Conservation (phyloP, 2,888 invertebrate genomes). For the Tiphia femorata region DNA sequence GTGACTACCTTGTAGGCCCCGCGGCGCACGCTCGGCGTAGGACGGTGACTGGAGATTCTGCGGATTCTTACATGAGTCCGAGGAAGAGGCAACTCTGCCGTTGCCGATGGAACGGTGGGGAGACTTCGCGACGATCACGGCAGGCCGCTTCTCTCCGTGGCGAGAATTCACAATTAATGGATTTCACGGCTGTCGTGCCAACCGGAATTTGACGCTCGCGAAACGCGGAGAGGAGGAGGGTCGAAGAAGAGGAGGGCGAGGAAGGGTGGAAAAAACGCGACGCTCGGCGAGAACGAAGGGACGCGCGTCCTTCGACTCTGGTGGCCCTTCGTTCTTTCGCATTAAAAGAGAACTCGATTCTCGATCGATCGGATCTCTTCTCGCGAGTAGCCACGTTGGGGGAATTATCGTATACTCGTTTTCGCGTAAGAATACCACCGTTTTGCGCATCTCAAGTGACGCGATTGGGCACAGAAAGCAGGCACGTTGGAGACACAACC, state of each 20-base stretch:
- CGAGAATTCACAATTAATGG: slow-evolving; percentile 44
- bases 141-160: slow-evolving; percentile 22
- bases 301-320: slow-evolving; percentile 12
- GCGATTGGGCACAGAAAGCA: no score
- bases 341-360: slow-evolving; percentile 21
- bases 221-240: neutral
- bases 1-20: no score
- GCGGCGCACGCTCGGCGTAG: no score
- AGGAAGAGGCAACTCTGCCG: no score
- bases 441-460: no score
- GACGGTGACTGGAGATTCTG: no score
- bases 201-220: slow-evolving; percentile 13
- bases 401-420: slow-evolving; percentile 11
- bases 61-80: no score
- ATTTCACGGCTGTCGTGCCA: slow-evolving; percentile 43
- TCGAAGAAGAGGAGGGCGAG: neutral
- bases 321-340: slow-evolving; percentile 18
- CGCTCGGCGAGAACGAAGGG: neutral
- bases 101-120: neutral
- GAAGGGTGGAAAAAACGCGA: neutral
- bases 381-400: neutral
- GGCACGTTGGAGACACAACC: no score
- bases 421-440: no score
- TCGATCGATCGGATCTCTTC: slow-evolving; percentile 10
- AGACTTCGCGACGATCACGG: slow-evolving; percentile 26